phyloP scores from a whole-genome alignment of 2,888 invertebrate genomes.

The Horisme vitalbata region DNA sequence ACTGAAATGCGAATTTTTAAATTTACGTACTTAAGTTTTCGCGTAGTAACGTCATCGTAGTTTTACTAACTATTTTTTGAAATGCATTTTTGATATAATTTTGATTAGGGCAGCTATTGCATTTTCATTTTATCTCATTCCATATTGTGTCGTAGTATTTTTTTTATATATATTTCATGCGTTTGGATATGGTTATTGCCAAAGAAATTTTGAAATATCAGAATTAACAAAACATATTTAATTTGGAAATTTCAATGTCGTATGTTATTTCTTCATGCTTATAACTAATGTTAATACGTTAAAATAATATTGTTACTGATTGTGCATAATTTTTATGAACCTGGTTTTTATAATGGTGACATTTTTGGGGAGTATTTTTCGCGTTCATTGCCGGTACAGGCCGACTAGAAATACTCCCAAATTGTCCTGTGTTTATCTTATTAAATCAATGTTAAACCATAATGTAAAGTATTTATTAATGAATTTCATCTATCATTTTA shows the following conservation, averaged over 20 bases:
- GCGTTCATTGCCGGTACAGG: conserved; percentile 39
- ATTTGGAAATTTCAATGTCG: conserved; percentile 47
- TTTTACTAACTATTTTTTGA: conserved; percentile 73
- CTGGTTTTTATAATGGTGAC: conserved; percentile 59
- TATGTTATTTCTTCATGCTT: conserved; percentile 52
- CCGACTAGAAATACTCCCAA: conserved; percentile 70
- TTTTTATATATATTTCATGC: conserved; percentile 55
- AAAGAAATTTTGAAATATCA: conserved; percentile 69
- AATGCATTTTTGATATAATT: conserved; percentile 67
- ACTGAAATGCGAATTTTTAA: conserved; percentile 68
- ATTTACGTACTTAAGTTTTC: conserved; percentile 74
- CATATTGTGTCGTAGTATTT: conserved; percentile 60
- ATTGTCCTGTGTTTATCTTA: conserved; percentile 55
- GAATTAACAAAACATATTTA: conserved; percentile 56
- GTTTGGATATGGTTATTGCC: conserved; percentile 69
- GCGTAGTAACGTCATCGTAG: conserved; percentile 51
- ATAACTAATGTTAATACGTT: conserved; percentile 64
- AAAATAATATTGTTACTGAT: conserved; percentile 67
- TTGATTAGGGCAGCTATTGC: conserved; percentile 76
- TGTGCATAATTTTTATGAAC: conserved; percentile 72
- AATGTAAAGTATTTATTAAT: conserved; percentile 79
- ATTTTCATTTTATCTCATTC: conserved; percentile 69
- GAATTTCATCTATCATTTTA: conserved; percentile 67
- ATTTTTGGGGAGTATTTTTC: conserved; percentile 72
- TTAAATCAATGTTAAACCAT: conserved; percentile 59